Evolutionary conservation across 2,888 invertebrate species (phyloP).

Genomic region (Drosophila macrothrix): DNA sequence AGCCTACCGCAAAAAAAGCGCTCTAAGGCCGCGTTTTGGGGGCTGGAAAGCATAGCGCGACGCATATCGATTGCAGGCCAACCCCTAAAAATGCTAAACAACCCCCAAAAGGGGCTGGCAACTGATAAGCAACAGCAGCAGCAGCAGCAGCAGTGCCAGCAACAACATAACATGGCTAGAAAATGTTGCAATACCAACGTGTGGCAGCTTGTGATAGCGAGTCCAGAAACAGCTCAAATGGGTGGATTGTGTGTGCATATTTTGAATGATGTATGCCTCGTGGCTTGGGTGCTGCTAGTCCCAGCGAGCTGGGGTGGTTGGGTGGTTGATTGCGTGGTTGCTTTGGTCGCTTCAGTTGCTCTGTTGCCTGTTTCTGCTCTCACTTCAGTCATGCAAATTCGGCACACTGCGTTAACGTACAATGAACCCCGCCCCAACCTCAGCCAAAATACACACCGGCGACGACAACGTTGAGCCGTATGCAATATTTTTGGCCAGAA

Average conservation of each 20-base stretch:
- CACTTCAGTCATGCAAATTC: constrained; percentile 66
- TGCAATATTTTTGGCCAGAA: constrained; percentile 60
- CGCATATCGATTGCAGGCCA: constrained; percentile 73
- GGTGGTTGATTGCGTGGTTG: constrained; percentile 25
- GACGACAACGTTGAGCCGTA: constrained; percentile 45
- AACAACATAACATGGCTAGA: constrained; percentile 56
- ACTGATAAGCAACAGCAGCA: constrained; percentile 67
- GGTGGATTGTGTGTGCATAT: constrained; percentile 69
- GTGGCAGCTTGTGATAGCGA: constrained; percentile 78
- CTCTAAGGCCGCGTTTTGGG: constrained; percentile 4
- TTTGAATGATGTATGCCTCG: constrained; percentile 71
- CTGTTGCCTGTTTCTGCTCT: constrained; percentile 13
- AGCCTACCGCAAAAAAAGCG: constrained; percentile 52
- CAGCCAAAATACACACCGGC: constrained; percentile 4
- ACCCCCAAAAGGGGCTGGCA: constrained; percentile 59
- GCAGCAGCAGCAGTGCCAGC: constrained; percentile 15
- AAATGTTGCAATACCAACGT: constrained; percentile 78
- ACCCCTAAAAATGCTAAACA: constrained; percentile 66
- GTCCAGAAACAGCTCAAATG: constrained; percentile 45
- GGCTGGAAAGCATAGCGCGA: constrained; percentile 27
- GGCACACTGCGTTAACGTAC: constrained; percentile 70
- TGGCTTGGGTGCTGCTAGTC: constrained; percentile 9
- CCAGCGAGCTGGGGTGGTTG: constrained; percentile 27
- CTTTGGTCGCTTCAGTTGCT: neutral
- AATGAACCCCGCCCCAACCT: constrained; percentile 48